Evolutionary conservation across 2,113 vertebrate genomes (phyloP).

Genomic region (Coryphaenoides rupestris): DNA sequence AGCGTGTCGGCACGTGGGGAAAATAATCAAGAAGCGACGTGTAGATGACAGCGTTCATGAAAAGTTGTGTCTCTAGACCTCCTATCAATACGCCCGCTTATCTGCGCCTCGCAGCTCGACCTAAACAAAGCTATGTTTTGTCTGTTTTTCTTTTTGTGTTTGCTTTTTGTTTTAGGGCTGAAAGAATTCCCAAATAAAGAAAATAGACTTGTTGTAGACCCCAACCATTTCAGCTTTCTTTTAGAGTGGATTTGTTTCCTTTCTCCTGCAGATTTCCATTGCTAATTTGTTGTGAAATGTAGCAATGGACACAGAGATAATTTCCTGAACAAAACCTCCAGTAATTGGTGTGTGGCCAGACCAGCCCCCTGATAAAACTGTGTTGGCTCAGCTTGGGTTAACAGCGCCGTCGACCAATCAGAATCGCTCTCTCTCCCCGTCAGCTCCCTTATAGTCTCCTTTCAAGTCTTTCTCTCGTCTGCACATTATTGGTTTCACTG

Average conservation of each 20-base stretch:
- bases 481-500: background rate
- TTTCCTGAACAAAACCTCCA: constrained; percentile 69
- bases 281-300: constrained; percentile 74
- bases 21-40: constrained; percentile 23
- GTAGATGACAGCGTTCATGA: constrained; percentile 39
- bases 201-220: constrained; percentile 53
- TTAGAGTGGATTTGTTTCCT: constrained; percentile 48
- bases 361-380: constrained; percentile 49
- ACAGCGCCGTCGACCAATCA: too few relatives aligned
- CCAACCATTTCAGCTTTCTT: constrained; percentile 26
- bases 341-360: constrained; percentile 69
- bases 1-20: constrained; percentile 19
- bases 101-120: constrained; percentile 59
- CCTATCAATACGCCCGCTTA: constrained; percentile 67
- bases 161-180: constrained; percentile 39
- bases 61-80: constrained; percentile 38
- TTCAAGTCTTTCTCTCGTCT: too few relatives aligned
- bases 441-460: too few relatives aligned
- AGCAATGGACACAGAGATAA: constrained; percentile 70
- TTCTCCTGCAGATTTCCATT: constrained; percentile 70
- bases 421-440: background rate
- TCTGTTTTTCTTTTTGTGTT: constrained; percentile 10
- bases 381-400: background rate
- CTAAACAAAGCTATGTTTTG: constrained; percentile 60
- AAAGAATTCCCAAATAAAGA: constrained; percentile 57